Conservation (phyloP, 1,140 invertebrate species). For the Mya arenaria region DNA sequence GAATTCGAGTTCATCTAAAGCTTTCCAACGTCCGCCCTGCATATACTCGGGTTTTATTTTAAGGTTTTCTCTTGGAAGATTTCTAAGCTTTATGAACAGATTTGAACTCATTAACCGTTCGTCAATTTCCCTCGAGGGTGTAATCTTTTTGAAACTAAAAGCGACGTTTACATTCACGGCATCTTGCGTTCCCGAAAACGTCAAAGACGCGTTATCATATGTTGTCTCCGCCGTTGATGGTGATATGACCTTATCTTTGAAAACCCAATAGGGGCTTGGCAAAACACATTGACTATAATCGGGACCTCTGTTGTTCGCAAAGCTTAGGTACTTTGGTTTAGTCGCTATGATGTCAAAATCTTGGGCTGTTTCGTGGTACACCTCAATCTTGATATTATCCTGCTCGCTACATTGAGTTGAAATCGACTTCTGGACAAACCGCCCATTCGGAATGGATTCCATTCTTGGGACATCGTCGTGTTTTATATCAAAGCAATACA, state of each 20-base stretch:
- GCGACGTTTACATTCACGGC: neutral
- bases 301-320: constrained; percentile 36
- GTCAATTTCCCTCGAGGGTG: constrained; percentile 35
- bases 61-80: constrained; percentile 31
- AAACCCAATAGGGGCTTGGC: constrained; percentile 41
- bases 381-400: constrained; percentile 47
- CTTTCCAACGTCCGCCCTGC: constrained; percentile 8
- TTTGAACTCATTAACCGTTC: constrained; percentile 24
- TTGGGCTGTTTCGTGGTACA: constrained; percentile 34
- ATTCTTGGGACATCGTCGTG: constrained; percentile 30
- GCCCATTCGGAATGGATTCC: constrained; percentile 39
- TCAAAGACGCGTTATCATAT: neutral
- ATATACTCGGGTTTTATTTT: constrained; percentile 28
- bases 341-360: constrained; percentile 44
- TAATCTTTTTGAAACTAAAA: constrained; percentile 30
- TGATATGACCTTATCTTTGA: constrained; percentile 2
- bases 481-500: constrained; percentile 42
- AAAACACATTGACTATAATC: constrained; percentile 28
- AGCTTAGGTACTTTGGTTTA: constrained; percentile 34
- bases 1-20: constrained; percentile 14
- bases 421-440: constrained; percentile 48
- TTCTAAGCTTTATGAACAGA: constrained; percentile 12
- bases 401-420: constrained; percentile 29
- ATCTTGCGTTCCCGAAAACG: constrained; percentile 10
- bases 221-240: neutral